phyloP scores from a whole-genome alignment of 1,140 invertebrate genomes.

The Papilio aristodemus region DNA sequence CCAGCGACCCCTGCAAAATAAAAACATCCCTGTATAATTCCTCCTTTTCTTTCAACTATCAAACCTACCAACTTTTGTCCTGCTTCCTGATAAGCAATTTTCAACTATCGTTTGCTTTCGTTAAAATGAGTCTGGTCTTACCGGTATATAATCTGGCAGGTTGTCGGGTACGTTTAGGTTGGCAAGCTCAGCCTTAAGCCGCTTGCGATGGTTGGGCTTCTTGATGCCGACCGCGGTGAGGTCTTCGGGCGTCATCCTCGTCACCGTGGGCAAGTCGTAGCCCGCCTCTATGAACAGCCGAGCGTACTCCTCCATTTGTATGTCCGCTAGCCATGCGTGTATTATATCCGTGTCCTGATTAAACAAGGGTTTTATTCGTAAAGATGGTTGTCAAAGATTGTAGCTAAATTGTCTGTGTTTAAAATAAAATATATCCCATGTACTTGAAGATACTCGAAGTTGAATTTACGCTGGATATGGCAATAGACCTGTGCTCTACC shows the following conservation, averaged over 20 bases:
- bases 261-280: slow-evolving; percentile 98
- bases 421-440: too few species aligned
- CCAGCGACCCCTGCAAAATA: slow-evolving; percentile 87
- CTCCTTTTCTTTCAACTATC: neutral
- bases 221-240: slow-evolving; percentile 94
- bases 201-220: slow-evolving; percentile 97
- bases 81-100: slow-evolving; percentile 1
- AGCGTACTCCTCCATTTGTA: slow-evolving; percentile 98
- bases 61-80: neutral
- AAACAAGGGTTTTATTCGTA: neutral
- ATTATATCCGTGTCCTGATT: slow-evolving; percentile 94
- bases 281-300: slow-evolving; percentile 96
- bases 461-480: too few species aligned
- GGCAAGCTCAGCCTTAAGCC: slow-evolving; percentile 97
- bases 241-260: slow-evolving; percentile 98
- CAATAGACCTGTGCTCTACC: too few species aligned
- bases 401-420: too few species aligned
- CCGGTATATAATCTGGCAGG: slow-evolving; percentile 94
- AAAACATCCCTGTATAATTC: neutral
- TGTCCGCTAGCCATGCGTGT: slow-evolving; percentile 95
- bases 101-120: too few species aligned
- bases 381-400: too few species aligned
- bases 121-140: too few species aligned
- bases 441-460: too few species aligned
- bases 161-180: slow-evolving; percentile 96